These are phyloP conservation scores for Anisognathus igniventris DNA, from an alignment of 2,797 vertebrate genomes.

Conservation along the genomic window DNA sequence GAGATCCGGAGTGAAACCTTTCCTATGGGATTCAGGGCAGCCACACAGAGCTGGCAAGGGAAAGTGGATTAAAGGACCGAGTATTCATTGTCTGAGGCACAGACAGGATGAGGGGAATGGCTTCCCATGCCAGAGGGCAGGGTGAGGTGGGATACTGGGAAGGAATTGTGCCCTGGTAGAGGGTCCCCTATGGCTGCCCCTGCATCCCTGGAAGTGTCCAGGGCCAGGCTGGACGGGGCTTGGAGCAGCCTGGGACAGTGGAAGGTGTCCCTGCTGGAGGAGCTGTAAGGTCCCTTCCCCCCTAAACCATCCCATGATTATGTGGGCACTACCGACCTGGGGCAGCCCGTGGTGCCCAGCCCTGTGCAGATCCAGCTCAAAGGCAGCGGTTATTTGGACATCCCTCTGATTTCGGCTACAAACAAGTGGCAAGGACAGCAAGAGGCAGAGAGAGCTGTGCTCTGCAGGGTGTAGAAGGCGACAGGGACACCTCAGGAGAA, in stretches of 20 bases:
- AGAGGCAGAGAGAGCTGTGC: not conserved
- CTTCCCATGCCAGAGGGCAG: not conserved
- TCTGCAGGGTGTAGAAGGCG: accelerated
- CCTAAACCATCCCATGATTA: not conserved
- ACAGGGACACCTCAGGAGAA: not conserved
- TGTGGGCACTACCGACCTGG: accelerated
- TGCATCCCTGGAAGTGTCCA: not conserved
- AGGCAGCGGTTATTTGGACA: not conserved
- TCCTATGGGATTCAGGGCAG: accelerated
- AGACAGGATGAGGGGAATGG: accelerated
- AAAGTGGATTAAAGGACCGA: accelerated
- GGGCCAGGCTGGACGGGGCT: accelerated
- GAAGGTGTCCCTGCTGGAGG: not conserved
- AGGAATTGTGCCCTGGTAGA: not conserved
- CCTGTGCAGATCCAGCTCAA: not conserved
- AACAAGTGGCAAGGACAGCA: not conserved
- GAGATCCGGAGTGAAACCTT: not conserved
- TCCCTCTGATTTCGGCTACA: accelerated
- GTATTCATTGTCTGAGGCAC: not conserved
- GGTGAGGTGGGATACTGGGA: no score
- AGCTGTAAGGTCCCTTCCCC: not conserved
- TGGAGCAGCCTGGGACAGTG: accelerated
- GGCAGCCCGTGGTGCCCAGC: accelerated
- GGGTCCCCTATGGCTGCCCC: not conserved
- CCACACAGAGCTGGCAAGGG: no score